These are phyloP conservation scores for Anser brachyrhynchus DNA, from an alignment of 2,113 vertebrate genomes.

Conservation along the genomic window DNA sequence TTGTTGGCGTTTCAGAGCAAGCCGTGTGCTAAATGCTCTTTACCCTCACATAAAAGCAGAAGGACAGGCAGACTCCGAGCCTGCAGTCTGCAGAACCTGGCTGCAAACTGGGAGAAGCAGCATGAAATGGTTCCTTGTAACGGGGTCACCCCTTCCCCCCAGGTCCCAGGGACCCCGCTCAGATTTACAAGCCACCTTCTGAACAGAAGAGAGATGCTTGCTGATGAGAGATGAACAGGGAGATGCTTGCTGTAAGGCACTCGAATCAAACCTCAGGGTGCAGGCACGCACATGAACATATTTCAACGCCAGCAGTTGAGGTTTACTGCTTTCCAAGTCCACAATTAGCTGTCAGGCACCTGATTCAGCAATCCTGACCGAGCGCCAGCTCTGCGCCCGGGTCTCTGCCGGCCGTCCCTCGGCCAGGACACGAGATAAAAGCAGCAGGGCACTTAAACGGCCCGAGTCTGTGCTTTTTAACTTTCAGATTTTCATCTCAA, in stretches of 20 bases:
- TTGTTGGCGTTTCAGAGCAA: not conserved
- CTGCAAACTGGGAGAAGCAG: not conserved
- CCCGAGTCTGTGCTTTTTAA: not conserved
- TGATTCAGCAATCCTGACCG: not conserved
- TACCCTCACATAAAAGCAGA: not conserved
- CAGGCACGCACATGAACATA: fast-evolving
- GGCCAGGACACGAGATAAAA: not conserved
- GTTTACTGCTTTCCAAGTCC: slow-evolving; percentile 49
- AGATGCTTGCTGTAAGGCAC: not conserved
- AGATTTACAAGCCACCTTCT: not conserved
- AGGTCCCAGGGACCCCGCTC: not conserved
- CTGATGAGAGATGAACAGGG: too few species aligned
- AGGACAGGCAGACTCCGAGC: not conserved
- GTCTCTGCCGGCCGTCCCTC: not conserved
- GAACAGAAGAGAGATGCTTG: not conserved
- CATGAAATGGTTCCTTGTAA: not conserved
- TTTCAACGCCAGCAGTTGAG: slow-evolving; percentile 27
- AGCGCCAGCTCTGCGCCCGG: not conserved
- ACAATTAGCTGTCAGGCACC: slow-evolving; percentile 31
- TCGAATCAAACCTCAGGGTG: not conserved
- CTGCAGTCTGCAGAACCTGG: not conserved
- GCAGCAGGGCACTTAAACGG: not conserved
- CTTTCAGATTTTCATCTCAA: not conserved
- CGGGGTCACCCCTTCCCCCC: not conserved
- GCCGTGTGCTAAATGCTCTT: not conserved